Conservation (phyloP, 2,113 vertebrate species). For the Numida meleagris region DNA sequence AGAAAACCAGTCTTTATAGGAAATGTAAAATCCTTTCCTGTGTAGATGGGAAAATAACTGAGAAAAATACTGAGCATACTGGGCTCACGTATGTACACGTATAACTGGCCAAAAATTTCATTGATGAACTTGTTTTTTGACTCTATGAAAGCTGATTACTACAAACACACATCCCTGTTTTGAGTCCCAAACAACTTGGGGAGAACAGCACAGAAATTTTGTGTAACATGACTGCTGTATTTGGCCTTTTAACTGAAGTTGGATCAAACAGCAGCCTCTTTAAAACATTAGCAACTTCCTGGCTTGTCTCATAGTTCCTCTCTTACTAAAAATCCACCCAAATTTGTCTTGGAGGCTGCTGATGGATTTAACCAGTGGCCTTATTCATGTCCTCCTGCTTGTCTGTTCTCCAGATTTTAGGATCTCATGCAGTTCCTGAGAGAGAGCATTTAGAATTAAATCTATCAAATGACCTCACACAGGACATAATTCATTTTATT, state of each 20-base stretch:
- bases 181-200: neutral
- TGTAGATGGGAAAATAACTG: neutral
- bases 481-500: slow-evolving; percentile 58
- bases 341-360: neutral
- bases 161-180: neutral
- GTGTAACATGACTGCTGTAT: neutral
- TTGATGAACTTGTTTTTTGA: neutral
- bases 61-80: neutral
- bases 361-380: neutral
- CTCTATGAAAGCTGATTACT: neutral
- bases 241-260: neutral
- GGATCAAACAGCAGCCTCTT: neutral
- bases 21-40: neutral
- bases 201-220: neutral
- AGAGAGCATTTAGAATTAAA: slow-evolving; percentile 32
- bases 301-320: neutral
- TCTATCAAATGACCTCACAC: slow-evolving; percentile 21
- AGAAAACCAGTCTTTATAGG: neutral
- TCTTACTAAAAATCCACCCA: neutral
- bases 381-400: neutral
- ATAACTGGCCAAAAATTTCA: neutral
- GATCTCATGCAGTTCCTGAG: neutral
- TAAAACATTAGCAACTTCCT: neutral
- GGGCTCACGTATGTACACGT: neutral
- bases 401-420: neutral